Base-by-base conservation (phyloP, 2,113 vertebrate species). In the Vulpes vulpes region DNA sequence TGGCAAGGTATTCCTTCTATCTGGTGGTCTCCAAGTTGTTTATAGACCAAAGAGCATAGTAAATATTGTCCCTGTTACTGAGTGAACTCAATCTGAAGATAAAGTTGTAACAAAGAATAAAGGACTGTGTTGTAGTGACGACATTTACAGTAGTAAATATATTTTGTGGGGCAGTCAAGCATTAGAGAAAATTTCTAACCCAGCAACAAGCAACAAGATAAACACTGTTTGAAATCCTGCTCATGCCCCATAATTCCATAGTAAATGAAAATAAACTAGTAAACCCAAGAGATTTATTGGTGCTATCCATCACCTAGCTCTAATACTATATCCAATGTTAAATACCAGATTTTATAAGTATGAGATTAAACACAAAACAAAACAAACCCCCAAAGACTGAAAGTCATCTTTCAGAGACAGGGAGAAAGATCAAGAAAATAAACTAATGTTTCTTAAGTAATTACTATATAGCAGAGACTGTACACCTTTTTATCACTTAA, bases 51-150 rank as follows among this genome's bases (percentile, higher is more conserved):
- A 38, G 5, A 67, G 12, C 57, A 83, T 25, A 57, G 64, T 81
- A 76, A 80, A 83, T 59, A 88, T 2, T 65, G 35, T 55, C 55
- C 32, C 35, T 76, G 25, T n/a, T 51, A 92, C 6, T 49, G 19
- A 93, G 83, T 69, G 12, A 59, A 89, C 25, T 85, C 57, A 55
- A 60, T 71, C 49, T 23, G 51, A 80, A 89, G 60, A 91, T n/a
- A 78, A 89, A 94, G 27, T 51, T 94, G 15, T 6, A 83, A 78
- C 38, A 53, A 67, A 94, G 30, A 96, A 30, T 32, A 95, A 82
- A 25, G 23, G 87, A 79, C 59, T 76, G 32, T 53, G 14, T 19
- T 67, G 35, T n/a, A 43, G 43, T 43, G 43, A 43, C 43, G 43
- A 43, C 43, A 43, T 43, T 43, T 43, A 43, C 43, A 43, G 43